Base-by-base conservation (phyloP, 2,888 invertebrate genomes). In the Slavum lentiscoides region DNA sequence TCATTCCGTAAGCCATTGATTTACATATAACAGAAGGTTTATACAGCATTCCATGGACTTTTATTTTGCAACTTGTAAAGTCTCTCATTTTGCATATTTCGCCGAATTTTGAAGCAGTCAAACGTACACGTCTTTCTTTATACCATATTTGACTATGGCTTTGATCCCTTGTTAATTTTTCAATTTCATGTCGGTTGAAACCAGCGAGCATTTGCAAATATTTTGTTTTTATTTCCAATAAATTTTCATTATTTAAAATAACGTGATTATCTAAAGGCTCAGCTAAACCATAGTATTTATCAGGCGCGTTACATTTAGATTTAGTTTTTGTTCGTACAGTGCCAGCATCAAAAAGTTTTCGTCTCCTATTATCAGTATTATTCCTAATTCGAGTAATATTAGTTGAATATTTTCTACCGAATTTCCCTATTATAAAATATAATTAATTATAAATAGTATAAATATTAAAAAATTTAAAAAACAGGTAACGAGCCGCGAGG, bases 1-100 rank as follows among this genome's bases (percentile, higher is more conserved):
- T 69, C 49, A 69, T 69, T 13, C 68, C 53, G 23, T 69, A 69
- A 53, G 68, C 68, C 15, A 69, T 69, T 23, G 68, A 53, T 69
- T 69, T 53, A 9, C 68, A 69, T 17, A 8, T 53, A 53, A 15
- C 13, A 53, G 68, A 19, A 19, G 53, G 53, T 69, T 69, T 69
- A 23, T 69, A 69, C 17, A 53, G 30, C 23, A 69, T 69, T 69
- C 53, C 53, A 30, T 69, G 53, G 3, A 69, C 68, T 69, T 69
- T 53, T 23, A 49, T 69, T 23, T 53, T 55, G 2, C 30, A 53
- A 17, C 23, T 69, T 23, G 53, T 69, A 69, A 23, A 53, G 3
- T 68, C 43, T 66, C 39, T 66, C 66, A 66, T 66, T 66, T 66
- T 39, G 8, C 43, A 39, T 39, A 66, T 6, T 7, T 66, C 43